A percentile compares a stretch with the other conserved stretches of the same genome.
These are phyloP conservation scores for Selenia dentaria DNA, from an alignment of 2,888 invertebrate genomes.

Conservation along the genomic window DNA sequence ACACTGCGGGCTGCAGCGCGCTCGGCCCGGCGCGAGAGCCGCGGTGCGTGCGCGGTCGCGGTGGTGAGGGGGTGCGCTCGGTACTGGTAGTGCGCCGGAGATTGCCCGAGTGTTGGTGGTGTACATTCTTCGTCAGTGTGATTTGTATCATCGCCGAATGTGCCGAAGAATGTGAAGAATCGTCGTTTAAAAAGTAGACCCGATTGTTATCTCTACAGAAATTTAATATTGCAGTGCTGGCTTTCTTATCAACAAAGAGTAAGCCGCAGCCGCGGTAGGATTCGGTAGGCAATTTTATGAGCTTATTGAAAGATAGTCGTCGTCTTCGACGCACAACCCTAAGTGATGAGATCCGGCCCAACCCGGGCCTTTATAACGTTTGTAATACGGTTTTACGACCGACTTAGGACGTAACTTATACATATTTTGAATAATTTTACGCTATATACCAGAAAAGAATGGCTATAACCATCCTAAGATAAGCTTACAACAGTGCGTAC, in stretches of 20 bases:
- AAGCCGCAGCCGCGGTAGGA: constrained; percentile 35
- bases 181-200: too few relatives aligned
- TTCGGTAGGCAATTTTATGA: constrained; percentile 66
- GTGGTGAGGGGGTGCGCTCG: too few relatives aligned
- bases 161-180: too few relatives aligned
- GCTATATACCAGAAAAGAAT: constrained; percentile 70
- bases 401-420: constrained; percentile 79
- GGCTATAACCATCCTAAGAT: constrained; percentile 59
- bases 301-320: constrained; percentile 75
- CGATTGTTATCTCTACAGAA: constrained; percentile 59
- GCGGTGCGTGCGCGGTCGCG: too few relatives aligned
- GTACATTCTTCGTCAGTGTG: too few relatives aligned
- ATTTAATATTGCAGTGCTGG: constrained; percentile 70
- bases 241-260: constrained; percentile 60
- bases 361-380: constrained; percentile 75
- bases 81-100: too few relatives aligned
- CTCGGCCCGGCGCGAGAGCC: too few relatives aligned
- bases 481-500: constrained; percentile 37
- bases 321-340: constrained; percentile 67
- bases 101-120: too few relatives aligned
- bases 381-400: constrained; percentile 80
- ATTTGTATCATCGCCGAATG: too few relatives aligned
- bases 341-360: constrained; percentile 78
- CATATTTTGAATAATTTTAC: constrained; percentile 80
- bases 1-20: too few relatives aligned